A percentile compares a stretch with the other conserved stretches of the same genome.
Conservation (phyloP, 2,888 invertebrate species). For the Chironomus tentans region DNA sequence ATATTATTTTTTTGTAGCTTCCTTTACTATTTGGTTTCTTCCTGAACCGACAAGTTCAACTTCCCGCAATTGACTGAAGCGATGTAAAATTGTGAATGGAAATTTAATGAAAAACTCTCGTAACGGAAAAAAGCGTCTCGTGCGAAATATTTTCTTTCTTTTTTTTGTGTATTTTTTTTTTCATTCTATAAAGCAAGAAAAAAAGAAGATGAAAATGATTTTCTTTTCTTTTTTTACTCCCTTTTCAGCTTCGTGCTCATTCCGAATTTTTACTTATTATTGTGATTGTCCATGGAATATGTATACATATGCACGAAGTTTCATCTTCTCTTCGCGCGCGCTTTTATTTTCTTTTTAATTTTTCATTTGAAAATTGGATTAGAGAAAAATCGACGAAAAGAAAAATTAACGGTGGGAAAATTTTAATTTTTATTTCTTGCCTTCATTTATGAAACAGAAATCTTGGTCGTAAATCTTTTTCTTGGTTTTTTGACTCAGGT, state of each 20-base stretch:
- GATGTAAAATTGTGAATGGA: conserved; percentile 20
- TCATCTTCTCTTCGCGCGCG: neutral
- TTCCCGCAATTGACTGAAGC: conserved; percentile 22
- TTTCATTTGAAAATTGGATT: neutral
- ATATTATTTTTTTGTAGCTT: neutral
- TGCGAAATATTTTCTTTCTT: neutral
- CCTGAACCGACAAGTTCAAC: conserved; percentile 4
- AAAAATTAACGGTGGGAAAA: neutral
- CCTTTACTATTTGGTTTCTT: neutral
- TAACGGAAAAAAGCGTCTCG: conserved; percentile 1
- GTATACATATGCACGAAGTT: neutral
- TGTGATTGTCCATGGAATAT: neutral
- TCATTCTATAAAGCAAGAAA: too few species aligned
- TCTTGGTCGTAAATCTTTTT: neutral
- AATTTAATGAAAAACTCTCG: conserved; percentile 24
- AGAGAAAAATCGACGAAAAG: neutral
- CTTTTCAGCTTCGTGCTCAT: neutral
- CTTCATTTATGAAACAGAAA: neutral
- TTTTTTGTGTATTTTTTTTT: too few species aligned
- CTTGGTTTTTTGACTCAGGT: neutral
- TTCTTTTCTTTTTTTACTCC: neutral
- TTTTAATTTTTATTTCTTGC: neutral
- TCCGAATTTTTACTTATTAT: neutral
- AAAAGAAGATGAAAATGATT: neutral
- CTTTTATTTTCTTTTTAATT: too few species aligned